Percentiles rank a stretch among this genome's conserved stretches.
These are phyloP conservation scores for Melanotaenia boesemani DNA, from an alignment of 2,797 vertebrate genomes.

Conservation along the genomic window DNA sequence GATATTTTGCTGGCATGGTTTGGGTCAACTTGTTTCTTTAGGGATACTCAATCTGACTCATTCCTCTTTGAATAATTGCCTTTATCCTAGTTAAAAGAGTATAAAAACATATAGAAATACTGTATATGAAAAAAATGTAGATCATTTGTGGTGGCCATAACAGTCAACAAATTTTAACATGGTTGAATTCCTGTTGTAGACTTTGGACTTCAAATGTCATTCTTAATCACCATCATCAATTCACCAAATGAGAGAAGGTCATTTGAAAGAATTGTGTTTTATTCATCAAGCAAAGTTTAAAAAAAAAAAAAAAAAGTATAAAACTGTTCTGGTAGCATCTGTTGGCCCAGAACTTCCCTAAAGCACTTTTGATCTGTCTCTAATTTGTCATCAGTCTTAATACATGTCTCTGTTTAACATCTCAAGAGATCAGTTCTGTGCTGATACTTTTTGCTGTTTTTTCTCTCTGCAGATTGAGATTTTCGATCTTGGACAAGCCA, in stretches of 20 bases:
- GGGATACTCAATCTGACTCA: background rate
- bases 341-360: background rate
- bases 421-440: constrained; percentile 21
- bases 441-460: background rate
- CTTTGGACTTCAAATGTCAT: background rate
- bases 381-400: background rate
- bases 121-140: background rate
- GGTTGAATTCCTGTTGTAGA: background rate
- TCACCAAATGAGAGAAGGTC: background rate
- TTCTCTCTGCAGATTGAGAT: background rate
- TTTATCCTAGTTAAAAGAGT: background rate
- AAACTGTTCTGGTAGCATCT: too few species aligned
- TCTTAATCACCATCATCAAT: background rate
- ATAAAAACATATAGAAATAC: too few species aligned
- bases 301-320: background rate
- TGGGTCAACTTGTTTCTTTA: background rate
- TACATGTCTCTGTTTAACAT: constrained; percentile 5
- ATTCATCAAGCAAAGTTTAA: background rate
- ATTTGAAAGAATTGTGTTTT: background rate
- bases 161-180: background rate
- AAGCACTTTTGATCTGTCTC: background rate
- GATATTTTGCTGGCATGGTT: background rate
- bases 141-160: background rate
- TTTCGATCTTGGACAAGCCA: constrained; percentile 10
- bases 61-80: background rate